Evolutionary conservation across 1,140 invertebrate species (phyloP).

Genomic region (Zaprionus nigranus): DNA sequence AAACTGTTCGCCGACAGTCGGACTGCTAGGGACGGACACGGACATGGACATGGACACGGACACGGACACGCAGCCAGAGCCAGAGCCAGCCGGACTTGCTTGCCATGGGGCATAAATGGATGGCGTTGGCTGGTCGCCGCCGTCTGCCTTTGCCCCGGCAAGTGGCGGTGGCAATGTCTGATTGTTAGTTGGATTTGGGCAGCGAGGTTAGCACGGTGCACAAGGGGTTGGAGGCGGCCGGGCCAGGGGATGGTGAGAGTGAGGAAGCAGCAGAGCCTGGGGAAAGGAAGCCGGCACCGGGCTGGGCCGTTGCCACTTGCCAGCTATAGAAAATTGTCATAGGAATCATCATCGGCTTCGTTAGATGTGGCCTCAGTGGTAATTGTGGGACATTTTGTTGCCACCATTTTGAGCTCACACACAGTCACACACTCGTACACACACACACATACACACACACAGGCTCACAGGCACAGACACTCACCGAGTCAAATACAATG

Average conservation of each 20-base stretch:
- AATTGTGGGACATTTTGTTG: constrained; percentile 84
- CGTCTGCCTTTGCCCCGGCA: constrained; percentile 25
- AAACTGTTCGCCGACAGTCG: constrained; percentile 57
- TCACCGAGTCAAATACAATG: constrained; percentile 60
- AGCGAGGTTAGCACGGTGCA: constrained; percentile 23
- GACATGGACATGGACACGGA: constrained; percentile 60
- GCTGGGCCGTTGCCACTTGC: constrained; percentile 72
- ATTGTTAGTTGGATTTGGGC: constrained; percentile 76
- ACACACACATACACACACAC: constrained; percentile 16
- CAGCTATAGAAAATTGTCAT: constrained; percentile 84
- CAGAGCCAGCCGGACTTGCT: constrained; percentile 18
- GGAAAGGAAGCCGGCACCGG: constrained; percentile 9
- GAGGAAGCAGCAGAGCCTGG: neutral
- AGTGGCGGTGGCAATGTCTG: constrained; percentile 79
- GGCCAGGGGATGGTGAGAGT: constrained; percentile 1
- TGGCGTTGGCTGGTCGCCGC: constrained; percentile 52
- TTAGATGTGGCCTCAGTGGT: constrained; percentile 84
- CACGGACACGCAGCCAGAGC: constrained; percentile 18
- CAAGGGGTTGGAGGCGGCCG: constrained; percentile 1
- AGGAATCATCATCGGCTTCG: constrained; percentile 84
- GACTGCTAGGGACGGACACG: constrained; percentile 60
- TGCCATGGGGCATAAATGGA: constrained; percentile 53
- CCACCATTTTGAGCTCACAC: constrained; percentile 65
- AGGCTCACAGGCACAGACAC: constrained; percentile 27
- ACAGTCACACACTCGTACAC: constrained; percentile 2